Percentiles rank a stretch among this genome's conserved stretches.
These are phyloP conservation scores for Rhynchophorus ferrugineus DNA, from an alignment of 1,140 invertebrate genomes.

Conservation along the genomic window DNA sequence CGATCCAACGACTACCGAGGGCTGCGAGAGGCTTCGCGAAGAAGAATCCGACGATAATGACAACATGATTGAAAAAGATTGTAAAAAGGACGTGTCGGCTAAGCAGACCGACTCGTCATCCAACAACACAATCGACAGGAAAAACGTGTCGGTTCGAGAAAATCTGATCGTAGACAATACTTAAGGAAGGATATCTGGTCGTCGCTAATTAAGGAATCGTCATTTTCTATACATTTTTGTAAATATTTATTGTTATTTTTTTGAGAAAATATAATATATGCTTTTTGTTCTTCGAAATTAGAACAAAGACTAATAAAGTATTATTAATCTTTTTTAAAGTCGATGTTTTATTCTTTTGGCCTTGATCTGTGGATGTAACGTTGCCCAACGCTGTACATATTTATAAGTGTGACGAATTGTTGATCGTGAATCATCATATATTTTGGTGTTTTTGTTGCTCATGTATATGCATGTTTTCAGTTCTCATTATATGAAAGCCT, in stretches of 20 bases:
- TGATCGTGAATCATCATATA: too few species aligned
- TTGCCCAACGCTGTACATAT: too few species aligned
- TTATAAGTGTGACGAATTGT: too few species aligned
- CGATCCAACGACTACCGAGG: not conserved
- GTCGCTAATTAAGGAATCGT: not conserved
- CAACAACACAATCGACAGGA: too few species aligned
- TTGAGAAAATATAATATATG: constrained; percentile 1
- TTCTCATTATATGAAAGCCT: too few species aligned
- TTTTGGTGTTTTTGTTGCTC: too few species aligned
- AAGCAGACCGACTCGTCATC: not conserved
- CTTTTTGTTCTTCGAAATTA: not conserved
- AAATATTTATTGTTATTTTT: constrained; percentile 2
- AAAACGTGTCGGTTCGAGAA: not conserved
- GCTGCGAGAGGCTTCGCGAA: not conserved
- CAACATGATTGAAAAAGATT: not conserved
- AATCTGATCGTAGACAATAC: constrained; percentile 2
- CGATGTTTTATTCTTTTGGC: not conserved
- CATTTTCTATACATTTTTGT: constrained; percentile 1
- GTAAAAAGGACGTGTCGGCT: not conserved
- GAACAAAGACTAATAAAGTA: constrained; percentile 5
- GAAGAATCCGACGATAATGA: not conserved
- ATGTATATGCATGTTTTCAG: too few species aligned
- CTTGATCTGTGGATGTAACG: too few species aligned
- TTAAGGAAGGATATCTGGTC: not conserved
- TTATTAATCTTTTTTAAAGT: not conserved